Evolutionary conservation across 2,797 vertebrate species (phyloP).

Genomic region (Tangara arthus): DNA sequence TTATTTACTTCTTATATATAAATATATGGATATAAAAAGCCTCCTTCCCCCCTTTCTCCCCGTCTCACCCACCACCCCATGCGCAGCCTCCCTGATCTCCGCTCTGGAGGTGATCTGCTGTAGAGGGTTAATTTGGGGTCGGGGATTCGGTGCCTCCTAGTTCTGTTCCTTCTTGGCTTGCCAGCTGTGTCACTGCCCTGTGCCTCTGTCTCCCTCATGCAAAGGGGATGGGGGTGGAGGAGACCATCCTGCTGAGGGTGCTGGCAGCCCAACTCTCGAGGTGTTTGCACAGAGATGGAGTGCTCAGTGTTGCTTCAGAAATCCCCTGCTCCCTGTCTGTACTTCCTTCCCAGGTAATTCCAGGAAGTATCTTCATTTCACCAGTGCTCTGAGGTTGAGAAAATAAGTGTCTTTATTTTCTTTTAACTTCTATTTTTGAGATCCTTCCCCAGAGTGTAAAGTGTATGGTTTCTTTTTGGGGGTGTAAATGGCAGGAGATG

Average conservation of each 20-base stretch:
- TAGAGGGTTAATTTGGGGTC: background rate
- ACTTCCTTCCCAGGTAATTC: conserved; percentile 12
- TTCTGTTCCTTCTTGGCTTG: background rate
- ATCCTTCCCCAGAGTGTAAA: background rate
- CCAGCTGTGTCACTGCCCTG: conserved; percentile 11
- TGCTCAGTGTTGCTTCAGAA: background rate
- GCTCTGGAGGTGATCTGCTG: background rate
- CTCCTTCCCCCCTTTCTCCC: background rate
- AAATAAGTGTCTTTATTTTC: background rate
- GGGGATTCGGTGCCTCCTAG: background rate
- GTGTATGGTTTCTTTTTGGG: background rate
- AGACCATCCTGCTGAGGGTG: background rate
- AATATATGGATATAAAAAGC: conserved; percentile 56
- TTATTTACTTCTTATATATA: conserved; percentile 72
- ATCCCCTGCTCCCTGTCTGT: background rate
- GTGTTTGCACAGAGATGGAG: background rate
- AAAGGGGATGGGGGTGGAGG: background rate
- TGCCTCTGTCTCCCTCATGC: background rate
- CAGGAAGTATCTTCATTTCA: background rate
- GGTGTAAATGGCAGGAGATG: background rate
- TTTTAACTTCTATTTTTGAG: background rate
- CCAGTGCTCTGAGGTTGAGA: background rate
- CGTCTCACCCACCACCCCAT: background rate
- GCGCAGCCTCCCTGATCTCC: background rate
- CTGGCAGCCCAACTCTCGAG: background rate